Percentiles rank a stretch among this genome's conserved stretches.
Conservation (phyloP, 2,888 invertebrate species). For the Napeogenes sylphis region DNA sequence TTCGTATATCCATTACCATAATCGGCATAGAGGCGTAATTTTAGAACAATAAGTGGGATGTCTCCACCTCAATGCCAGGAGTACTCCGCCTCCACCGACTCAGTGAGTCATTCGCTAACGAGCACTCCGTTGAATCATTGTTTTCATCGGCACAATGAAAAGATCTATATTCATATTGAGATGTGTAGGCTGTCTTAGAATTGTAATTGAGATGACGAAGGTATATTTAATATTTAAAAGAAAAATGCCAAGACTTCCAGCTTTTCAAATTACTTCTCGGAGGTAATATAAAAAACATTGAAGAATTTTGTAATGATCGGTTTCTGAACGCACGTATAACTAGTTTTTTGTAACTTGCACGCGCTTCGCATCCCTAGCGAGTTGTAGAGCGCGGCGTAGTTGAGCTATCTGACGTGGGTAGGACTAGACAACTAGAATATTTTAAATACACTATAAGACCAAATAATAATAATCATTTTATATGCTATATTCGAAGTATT, state of each 20-base stretch:
- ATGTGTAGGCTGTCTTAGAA: constrained; percentile 25
- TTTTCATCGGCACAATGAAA: constrained; percentile 52
- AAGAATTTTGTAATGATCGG: constrained; percentile 65
- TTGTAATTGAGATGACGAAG: background rate
- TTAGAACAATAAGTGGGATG: constrained; percentile 17
- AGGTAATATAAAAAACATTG: constrained; percentile 53
- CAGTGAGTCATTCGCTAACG: constrained; percentile 56
- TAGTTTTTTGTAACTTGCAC: constrained; percentile 47
- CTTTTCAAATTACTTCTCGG: constrained; percentile 50
- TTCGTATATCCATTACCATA: constrained; percentile 4
- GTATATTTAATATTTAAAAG: constrained; percentile 10
- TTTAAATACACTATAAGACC: background rate
- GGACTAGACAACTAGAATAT: background rate
- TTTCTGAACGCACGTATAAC: constrained; percentile 51
- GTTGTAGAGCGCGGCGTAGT: constrained; percentile 46
- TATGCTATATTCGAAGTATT: background rate
- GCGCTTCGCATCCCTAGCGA: constrained; percentile 41
- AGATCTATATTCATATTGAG: constrained; percentile 41
- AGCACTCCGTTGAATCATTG: constrained; percentile 59
- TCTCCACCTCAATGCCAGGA: constrained; percentile 21
- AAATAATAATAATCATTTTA: background rate
- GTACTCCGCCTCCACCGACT: constrained; percentile 33
- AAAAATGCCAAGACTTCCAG: constrained; percentile 33
- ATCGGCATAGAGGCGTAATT: constrained; percentile 19
- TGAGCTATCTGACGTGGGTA: constrained; percentile 28